Conservation (phyloP, 2,113 vertebrate genomes). For the Boulengeromyrus knoepffleri region DNA sequence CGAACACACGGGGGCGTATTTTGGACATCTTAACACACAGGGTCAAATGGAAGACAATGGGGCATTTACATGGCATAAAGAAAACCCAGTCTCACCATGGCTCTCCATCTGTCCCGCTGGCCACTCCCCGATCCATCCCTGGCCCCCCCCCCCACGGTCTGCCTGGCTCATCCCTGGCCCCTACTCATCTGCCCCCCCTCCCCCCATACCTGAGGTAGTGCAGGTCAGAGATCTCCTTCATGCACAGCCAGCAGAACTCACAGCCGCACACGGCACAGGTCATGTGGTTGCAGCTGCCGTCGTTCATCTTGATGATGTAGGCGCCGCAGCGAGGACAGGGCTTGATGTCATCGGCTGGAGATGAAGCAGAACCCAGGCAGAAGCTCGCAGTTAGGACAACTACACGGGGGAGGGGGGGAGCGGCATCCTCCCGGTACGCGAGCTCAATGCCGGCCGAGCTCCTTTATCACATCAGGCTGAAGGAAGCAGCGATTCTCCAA, state of each 20-base stretch:
- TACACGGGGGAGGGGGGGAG: conserved; percentile 14
- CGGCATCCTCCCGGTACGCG: not conserved
- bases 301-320: conserved; percentile 99
- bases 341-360: conserved; percentile 89
- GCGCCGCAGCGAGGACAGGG: conserved; percentile 92
- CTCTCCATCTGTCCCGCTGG: not conserved
- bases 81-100: not conserved
- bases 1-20: not conserved
- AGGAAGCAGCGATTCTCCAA: not conserved
- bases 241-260: conserved; percentile 98
- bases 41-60: not conserved
- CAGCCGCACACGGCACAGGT: conserved; percentile 96
- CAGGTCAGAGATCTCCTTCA: conserved; percentile 98
- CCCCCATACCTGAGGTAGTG: conserved; percentile 90
- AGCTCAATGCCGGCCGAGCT: not conserved
- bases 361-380: not conserved
- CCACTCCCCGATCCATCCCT: not conserved
- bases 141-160: not conserved
- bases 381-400: not conserved
- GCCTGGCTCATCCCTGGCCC: not conserved
- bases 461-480: not conserved
- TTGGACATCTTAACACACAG: not conserved
- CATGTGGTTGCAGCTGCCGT: conserved; percentile 98
- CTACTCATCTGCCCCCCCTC: not conserved
- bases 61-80: not conserved